Evolutionary conservation across 2,888 invertebrate genomes (phyloP).

Genomic region (Agrotis segetum): DNA sequence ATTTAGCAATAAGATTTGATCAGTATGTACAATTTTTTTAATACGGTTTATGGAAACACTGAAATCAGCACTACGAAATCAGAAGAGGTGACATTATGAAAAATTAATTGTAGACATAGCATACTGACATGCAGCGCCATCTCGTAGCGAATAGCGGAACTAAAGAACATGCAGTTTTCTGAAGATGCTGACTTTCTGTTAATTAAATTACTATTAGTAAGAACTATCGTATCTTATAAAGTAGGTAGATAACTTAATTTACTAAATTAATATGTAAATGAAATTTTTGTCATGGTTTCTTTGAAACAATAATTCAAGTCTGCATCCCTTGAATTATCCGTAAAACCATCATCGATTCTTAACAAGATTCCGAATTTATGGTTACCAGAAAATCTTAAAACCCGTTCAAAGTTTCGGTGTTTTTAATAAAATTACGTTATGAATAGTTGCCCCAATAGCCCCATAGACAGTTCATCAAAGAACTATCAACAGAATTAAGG

Average conservation of each 20-base stretch:
- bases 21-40: too few species aligned
- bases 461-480: slow-evolving; percentile 68
- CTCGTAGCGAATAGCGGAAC: slow-evolving; percentile 80
- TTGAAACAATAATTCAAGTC: background rate
- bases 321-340: background rate
- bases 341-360: slow-evolving; percentile 38
- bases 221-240: too few species aligned
- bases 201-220: background rate
- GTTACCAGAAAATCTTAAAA: slow-evolving; percentile 42
- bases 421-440: slow-evolving; percentile 40
- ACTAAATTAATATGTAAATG: background rate
- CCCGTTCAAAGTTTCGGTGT: slow-evolving; percentile 27
- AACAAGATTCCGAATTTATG: slow-evolving; percentile 54
- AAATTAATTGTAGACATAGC: background rate
- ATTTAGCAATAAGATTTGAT: too few species aligned
- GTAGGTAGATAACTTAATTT: too few species aligned
- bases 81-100: background rate
- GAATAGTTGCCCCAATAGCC: slow-evolving; percentile 44
- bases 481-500: slow-evolving; percentile 72
- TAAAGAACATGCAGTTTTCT: slow-evolving; percentile 12
- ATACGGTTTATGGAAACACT: too few species aligned
- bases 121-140: slow-evolving; percentile 73
- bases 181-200: background rate
- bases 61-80: background rate
- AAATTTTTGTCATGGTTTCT: background rate